Evolutionary conservation across 2,888 invertebrate genomes (phyloP).

Genomic region (Pinctada fucata): DNA sequence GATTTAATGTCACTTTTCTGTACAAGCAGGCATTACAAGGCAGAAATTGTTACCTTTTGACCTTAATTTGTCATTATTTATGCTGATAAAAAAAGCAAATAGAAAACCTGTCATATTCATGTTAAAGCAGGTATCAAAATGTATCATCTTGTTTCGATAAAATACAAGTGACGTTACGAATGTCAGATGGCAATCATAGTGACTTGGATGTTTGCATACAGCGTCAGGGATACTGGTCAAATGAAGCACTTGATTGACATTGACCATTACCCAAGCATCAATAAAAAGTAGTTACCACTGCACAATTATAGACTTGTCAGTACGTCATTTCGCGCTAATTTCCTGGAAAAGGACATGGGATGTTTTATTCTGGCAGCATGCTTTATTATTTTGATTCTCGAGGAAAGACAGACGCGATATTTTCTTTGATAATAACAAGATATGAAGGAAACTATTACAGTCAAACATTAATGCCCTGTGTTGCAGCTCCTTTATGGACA

Average conservation of each 20-base stretch:
- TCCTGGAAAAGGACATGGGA: not conserved
- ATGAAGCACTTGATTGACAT: slow-evolving; percentile 41
- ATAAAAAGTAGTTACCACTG: slow-evolving; percentile 24
- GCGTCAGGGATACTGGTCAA: slow-evolving; percentile 17
- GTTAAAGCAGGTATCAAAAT: not conserved
- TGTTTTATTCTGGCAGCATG: not conserved
- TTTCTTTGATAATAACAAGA: slow-evolving; percentile 25
- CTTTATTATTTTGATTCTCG: slow-evolving; percentile 7
- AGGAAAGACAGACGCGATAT: slow-evolving; percentile 2
- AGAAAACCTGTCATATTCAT: not conserved
- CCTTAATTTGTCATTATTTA: too few species aligned
- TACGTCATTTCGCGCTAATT: not conserved
- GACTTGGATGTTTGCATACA: not conserved
- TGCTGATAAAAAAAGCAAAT: too few species aligned
- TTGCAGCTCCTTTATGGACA: not conserved
- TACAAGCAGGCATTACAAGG: too few species aligned
- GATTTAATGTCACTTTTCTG: too few species aligned
- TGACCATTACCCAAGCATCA: slow-evolving; percentile 22
- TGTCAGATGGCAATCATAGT: not conserved
- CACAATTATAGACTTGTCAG: slow-evolving; percentile 38
- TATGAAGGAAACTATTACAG: slow-evolving; percentile 20
- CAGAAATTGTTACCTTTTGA: too few species aligned
- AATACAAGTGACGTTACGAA: not conserved
- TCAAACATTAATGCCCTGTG: not conserved
- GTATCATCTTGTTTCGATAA: not conserved